Conservation (phyloP, 2,113 vertebrate species). For the Ciconia maguari region DNA sequence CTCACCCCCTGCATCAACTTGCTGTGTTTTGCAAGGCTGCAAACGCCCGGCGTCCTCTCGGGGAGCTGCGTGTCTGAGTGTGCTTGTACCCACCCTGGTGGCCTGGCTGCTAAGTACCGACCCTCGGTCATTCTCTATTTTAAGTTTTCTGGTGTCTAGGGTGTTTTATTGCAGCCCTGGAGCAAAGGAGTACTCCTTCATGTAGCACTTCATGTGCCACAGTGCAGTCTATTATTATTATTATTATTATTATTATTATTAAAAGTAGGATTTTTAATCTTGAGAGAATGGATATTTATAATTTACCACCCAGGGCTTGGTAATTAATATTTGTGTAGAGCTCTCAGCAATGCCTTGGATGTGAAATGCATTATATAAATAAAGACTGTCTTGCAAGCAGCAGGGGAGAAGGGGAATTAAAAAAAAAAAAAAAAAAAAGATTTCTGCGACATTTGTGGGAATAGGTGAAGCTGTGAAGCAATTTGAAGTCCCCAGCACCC, state of each 20-base stretch:
- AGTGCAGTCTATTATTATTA: slow-evolving; percentile 7
- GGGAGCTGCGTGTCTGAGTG: not conserved
- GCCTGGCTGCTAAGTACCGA: not conserved
- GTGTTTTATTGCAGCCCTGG: not conserved
- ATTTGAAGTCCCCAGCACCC: not conserved
- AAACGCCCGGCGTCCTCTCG: not conserved
- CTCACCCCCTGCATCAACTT: not conserved
- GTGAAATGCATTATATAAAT: slow-evolving; percentile 54
- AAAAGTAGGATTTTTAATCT: slow-evolving; percentile 9
- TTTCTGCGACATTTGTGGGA: not conserved
- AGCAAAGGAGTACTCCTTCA: not conserved
- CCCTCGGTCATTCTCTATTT: not conserved
- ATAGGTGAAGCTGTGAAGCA: not conserved
- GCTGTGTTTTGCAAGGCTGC: not conserved
- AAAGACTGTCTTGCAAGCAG: slow-evolving; percentile 31
- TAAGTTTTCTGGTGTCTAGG: not conserved
- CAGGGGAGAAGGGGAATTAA: slow-evolving; percentile 1
- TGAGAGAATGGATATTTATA: slow-evolving; percentile 62
- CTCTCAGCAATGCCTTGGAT: slow-evolving; percentile 46
- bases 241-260: not conserved
- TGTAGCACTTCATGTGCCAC: slow-evolving; percentile 12
- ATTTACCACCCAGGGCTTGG: slow-evolving; percentile 52
- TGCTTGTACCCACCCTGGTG: not conserved
- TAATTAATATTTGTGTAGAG: slow-evolving; percentile 71
- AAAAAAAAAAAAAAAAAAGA: not conserved